phyloP scores from a whole-genome alignment of 2,797 vertebrate species.

The Tokudaia muenninki region DNA sequence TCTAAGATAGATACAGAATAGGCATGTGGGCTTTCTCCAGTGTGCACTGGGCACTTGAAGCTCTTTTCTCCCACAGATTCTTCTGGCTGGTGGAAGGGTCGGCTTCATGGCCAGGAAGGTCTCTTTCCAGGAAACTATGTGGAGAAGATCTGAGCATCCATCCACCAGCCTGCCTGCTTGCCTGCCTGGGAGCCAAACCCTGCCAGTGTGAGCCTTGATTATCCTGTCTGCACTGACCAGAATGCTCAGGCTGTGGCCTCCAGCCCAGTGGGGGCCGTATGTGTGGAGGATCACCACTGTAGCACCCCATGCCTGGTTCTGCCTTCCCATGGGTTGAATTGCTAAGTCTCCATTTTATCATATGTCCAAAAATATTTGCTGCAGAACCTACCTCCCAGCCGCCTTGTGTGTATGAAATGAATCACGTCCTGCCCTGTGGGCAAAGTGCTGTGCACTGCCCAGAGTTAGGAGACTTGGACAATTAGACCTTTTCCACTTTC shows the following conservation, averaged over 20 bases:
- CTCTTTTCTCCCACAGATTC: slow-evolving; percentile 88
- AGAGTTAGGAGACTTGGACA: background rate
- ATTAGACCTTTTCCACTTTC: background rate
- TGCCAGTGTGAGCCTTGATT: background rate
- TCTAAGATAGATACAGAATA: background rate
- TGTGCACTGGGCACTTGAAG: rapidly evolving
- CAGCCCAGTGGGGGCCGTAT: background rate
- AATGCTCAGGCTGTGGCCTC: background rate
- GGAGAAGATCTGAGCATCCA: slow-evolving; percentile 92
- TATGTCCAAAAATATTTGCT: background rate
- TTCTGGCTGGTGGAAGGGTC: slow-evolving; percentile 98
- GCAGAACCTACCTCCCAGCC: slow-evolving; percentile 68
- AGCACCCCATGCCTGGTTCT: background rate
- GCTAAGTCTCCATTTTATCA: background rate
- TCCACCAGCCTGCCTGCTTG: background rate
- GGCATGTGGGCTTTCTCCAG: background rate
- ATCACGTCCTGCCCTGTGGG: background rate
- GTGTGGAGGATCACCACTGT: background rate
- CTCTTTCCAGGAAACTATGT: slow-evolving; percentile 98
- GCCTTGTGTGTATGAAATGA: background rate
- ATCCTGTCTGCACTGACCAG: background rate
- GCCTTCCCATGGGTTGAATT: background rate
- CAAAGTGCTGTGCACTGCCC: background rate
- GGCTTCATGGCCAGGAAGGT: slow-evolving; percentile 93
- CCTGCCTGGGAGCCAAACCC: background rate